Conservation (phyloP, 2,797 vertebrate genomes). For the Anguilla megastoma region DNA sequence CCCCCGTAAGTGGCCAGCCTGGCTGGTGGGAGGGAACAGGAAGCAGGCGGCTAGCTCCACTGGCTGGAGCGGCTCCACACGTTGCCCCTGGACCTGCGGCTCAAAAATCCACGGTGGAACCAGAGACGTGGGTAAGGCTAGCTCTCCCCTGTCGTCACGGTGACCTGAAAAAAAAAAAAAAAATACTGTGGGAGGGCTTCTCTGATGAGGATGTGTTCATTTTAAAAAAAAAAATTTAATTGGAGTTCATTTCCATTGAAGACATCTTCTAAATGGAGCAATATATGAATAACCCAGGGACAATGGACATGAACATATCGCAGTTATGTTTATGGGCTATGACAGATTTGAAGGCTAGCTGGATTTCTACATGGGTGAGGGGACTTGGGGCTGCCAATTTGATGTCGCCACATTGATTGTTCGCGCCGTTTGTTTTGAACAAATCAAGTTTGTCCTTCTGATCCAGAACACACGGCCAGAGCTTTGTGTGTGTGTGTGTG, state of each 20-base stretch:
- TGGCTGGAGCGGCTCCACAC: constrained; percentile 43
- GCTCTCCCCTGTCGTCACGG: constrained; percentile 31
- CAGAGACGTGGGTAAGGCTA: constrained; percentile 57
- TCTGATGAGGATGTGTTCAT: neutral
- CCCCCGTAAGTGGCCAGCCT: constrained; percentile 26
- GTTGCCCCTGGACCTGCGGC: constrained; percentile 47
- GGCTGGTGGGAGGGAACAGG: constrained; percentile 46
- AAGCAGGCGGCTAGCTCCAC: constrained; percentile 38
- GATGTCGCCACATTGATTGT: neutral
- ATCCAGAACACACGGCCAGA: neutral
- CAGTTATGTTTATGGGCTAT: neutral
- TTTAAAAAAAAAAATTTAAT: neutral
- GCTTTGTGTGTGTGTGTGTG: neutral
- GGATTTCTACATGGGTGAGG: neutral
- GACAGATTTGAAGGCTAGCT: neutral
- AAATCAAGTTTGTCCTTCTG: neutral
- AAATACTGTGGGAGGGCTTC: neutral
- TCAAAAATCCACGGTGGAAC: constrained; percentile 35
- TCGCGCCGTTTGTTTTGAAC: neutral
- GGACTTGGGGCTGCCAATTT: neutral
- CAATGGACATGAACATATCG: neutral
- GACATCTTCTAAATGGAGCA: neutral
- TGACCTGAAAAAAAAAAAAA: neutral
- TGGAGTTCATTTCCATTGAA: neutral
- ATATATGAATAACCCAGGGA: neutral